Evolutionary conservation across 2,888 invertebrate species (phyloP).

Genomic region (Andrena camellia): DNA sequence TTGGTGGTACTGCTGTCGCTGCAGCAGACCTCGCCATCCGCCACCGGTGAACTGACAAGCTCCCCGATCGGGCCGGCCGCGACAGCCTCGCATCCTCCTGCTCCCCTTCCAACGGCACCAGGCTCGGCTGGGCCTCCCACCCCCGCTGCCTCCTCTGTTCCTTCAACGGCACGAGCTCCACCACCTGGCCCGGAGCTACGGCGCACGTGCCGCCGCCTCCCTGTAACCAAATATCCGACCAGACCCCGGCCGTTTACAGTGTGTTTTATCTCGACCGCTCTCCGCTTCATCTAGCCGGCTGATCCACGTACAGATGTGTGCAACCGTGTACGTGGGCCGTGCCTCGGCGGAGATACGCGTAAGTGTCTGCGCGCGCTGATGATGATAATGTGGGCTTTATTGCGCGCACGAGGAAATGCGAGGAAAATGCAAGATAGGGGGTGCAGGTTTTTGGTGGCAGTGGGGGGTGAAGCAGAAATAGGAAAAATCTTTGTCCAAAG

Average conservation of each 20-base stretch:
- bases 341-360: slow-evolving; percentile 35
- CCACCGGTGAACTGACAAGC: slow-evolving; percentile 63
- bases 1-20: slow-evolving; percentile 62
- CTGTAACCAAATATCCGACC: slow-evolving; percentile 82
- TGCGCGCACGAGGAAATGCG: no score
- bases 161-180: slow-evolving; percentile 68
- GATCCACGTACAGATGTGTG: slow-evolving; percentile 45
- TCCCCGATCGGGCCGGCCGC: slow-evolving; percentile 64
- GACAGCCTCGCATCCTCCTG: slow-evolving; percentile 56
- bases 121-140: slow-evolving; percentile 46
- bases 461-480: no score
- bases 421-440: no score
- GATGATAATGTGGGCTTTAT: no score
- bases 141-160: slow-evolving; percentile 61
- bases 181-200: slow-evolving; percentile 78
- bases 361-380: slow-evolving; percentile 10
- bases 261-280: slow-evolving; percentile 71
- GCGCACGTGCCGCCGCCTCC: slow-evolving; percentile 85
- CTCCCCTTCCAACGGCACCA: slow-evolving; percentile 46
- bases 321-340: neutral
- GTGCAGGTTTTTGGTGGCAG: no score
- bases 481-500: no score
- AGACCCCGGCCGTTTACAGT: slow-evolving; percentile 70
- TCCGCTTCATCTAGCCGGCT: slow-evolving; percentile 68
- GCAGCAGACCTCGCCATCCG: slow-evolving; percentile 67